Evolutionary conservation across 2,113 vertebrate species (phyloP), one percentile per base, ranked within the genome.

Genomic region (Sylvilagus bachmani): DNA sequence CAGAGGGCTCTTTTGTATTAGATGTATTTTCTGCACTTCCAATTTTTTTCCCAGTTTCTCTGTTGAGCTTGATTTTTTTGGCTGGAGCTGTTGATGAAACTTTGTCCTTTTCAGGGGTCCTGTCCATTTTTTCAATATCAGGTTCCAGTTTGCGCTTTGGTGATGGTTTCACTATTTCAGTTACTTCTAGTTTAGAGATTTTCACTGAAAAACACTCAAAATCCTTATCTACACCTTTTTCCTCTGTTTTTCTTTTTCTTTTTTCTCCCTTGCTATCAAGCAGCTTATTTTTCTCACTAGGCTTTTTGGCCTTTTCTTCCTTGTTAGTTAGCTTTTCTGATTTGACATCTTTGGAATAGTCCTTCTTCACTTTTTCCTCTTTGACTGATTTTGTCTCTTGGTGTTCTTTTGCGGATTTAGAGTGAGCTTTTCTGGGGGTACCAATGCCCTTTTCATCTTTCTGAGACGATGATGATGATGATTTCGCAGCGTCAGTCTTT

Each of bases 61-160:
- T 98, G 97, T 99, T 99, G 58, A 99, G 99, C 95, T 99, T 99
- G 84, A 99, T 99, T 97, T 99, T 99, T 97, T 99, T 99, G 94
- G 98, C 98, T 0, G 99, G 98, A 29, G 99, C 98, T 74, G 98
- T 98, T 61, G 97, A 98, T 73, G 95, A 91, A 38, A 55, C 80
- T 95, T 98, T 99, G 89, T 99, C 99, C 62, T 98, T 98, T 74
- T 98, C 98, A 0, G 98, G 98, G 0, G 97, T 98, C 55, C 98
- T 97, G 69, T 98, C 98, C 69, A 98, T 87, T 82, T 98, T 98
- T 69, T 98, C 98, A 49, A 69, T 61, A 49, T 99, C 98, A 2
- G 98, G 74, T 74, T 98, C 98, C 33, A 96, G 44, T 93, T 98
- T 99, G 36, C 97, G 98, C 70, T 99, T 99, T 0, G 98, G 99